These are phyloP conservation scores for Microchrysa polita DNA, from an alignment of 2,888 invertebrate genomes.

Conservation along the genomic window DNA sequence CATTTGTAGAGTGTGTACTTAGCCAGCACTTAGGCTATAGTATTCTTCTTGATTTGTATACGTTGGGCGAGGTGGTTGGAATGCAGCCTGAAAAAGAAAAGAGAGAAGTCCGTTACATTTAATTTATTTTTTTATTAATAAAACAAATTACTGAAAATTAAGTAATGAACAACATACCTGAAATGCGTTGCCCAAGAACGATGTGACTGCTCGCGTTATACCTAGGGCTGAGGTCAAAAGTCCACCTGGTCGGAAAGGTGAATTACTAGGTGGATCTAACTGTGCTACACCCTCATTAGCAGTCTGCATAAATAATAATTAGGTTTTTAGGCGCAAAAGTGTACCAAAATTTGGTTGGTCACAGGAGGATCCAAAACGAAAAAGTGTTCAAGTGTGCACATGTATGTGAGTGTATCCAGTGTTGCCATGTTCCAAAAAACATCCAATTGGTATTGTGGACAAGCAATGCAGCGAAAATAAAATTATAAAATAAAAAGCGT, in stretches of 20 bases:
- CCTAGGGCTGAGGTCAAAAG: slow-evolving; percentile 76
- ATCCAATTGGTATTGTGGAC: slow-evolving; percentile 8
- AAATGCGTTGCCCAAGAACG: slow-evolving; percentile 80
- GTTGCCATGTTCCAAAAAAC: slow-evolving; percentile 20
- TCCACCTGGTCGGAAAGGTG: slow-evolving; percentile 41
- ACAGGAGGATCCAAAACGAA: not conserved
- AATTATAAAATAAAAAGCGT: slow-evolving; percentile 21
- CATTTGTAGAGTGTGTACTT: not conserved
- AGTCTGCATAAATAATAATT: slow-evolving; percentile 20
- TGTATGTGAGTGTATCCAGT: not conserved
- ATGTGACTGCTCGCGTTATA: slow-evolving; percentile 79
- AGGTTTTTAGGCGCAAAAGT: not conserved
- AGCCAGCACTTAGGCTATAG: slow-evolving; percentile 47
- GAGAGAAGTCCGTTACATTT: not conserved
- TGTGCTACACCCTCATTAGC: slow-evolving; percentile 35
- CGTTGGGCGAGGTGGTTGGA: slow-evolving; percentile 23
- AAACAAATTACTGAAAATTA: not conserved
- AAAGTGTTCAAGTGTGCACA: not conserved
- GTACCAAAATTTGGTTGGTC: not conserved
- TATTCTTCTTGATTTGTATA: slow-evolving; percentile 37
- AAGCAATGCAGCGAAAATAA: slow-evolving; percentile 27
- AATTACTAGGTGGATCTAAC: slow-evolving; percentile 43
- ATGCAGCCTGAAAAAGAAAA: slow-evolving; percentile 13
- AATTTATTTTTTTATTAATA: no score
- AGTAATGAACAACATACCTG: slow-evolving; percentile 67